Evolutionary conservation across 2,888 invertebrate genomes (phyloP).

Genomic region (Hoplodrina blanda): DNA sequence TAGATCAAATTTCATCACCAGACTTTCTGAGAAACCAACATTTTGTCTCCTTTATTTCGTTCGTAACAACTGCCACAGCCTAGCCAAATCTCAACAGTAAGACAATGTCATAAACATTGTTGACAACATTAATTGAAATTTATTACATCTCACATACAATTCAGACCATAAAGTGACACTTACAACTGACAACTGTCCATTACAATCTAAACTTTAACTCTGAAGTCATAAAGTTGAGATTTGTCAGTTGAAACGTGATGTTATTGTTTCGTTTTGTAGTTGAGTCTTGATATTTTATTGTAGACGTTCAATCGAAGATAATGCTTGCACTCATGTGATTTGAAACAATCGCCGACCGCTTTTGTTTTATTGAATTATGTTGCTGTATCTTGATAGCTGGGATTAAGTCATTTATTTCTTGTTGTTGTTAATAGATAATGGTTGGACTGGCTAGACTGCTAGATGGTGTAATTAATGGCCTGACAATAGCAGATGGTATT

Average conservation of each 20-base stretch:
- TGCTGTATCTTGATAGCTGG: conserved; percentile 47
- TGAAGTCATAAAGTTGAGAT: conserved; percentile 61
- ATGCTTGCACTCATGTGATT: conserved; percentile 87
- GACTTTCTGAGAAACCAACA: conserved; percentile 46
- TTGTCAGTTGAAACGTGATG: conserved; percentile 59
- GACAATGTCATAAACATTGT: conserved; percentile 83
- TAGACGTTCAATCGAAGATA: conserved; percentile 86
- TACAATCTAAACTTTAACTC: conserved; percentile 68
- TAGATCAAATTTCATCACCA: conserved; percentile 43
- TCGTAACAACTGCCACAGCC: conserved; percentile 52
- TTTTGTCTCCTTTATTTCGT: conserved; percentile 33
- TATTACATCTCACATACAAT: conserved; percentile 83
- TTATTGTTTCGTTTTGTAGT: conserved; percentile 67
- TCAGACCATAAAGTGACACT: conserved; percentile 79
- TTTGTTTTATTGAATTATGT: conserved; percentile 86
- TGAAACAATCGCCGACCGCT: conserved; percentile 85
- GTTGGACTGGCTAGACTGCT: conserved; percentile 14
- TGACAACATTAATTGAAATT: conserved; percentile 89
- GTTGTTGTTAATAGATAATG: conserved; percentile 30
- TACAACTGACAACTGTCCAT: conserved; percentile 55
- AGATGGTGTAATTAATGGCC: conserved; percentile 22
- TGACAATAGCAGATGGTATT: conserved; percentile 17
- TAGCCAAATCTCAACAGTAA: conserved; percentile 84
- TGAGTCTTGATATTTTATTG: conserved; percentile 62
- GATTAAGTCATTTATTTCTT: conserved; percentile 54